Evolutionary conservation across 1,140 invertebrate species (phyloP).

Genomic region (Cydia fagiglandana): DNA sequence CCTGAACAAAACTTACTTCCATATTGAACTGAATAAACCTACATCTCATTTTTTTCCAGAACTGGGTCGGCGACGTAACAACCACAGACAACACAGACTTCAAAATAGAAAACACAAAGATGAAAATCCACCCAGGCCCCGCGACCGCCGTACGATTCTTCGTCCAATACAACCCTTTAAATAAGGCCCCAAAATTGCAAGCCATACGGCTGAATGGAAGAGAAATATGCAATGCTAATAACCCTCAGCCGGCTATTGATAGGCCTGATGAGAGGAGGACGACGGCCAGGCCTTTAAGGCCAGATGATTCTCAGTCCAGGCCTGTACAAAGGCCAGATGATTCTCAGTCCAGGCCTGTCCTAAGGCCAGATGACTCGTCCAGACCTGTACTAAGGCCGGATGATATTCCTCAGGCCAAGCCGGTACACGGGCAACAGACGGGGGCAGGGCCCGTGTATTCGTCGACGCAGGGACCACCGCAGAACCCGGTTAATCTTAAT

Average conservation of each 20-base stretch:
- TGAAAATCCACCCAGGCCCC: conserved; percentile 71
- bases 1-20: no score
- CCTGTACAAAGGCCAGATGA: conserved; percentile 3
- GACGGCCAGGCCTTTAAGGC: conserved; percentile 8
- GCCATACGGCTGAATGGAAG: conserved; percentile 67
- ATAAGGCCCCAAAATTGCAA: conserved; percentile 55
- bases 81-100: conserved; percentile 71
- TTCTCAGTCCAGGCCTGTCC: no score
- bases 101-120: conserved; percentile 71
- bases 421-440: neutral
- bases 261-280: conserved; percentile 40
- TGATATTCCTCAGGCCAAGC: neutral
- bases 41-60: conserved; percentile 48
- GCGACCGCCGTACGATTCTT: conserved; percentile 67
- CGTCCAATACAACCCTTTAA: conserved; percentile 66
- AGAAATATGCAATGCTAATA: conserved; percentile 71
- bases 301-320: neutral
- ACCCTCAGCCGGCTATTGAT: conserved; percentile 47
- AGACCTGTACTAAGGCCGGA: neutral
- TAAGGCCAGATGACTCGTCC: conserved; percentile 38
- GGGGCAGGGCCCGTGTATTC: conserved; percentile 12
- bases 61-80: conserved; percentile 71
- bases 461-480: neutral
- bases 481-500: conserved; percentile 7
- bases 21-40: no score